These are phyloP conservation scores for Neostethus bicornis DNA, from an alignment of 2,797 vertebrate genomes.

Conservation along the genomic window DNA sequence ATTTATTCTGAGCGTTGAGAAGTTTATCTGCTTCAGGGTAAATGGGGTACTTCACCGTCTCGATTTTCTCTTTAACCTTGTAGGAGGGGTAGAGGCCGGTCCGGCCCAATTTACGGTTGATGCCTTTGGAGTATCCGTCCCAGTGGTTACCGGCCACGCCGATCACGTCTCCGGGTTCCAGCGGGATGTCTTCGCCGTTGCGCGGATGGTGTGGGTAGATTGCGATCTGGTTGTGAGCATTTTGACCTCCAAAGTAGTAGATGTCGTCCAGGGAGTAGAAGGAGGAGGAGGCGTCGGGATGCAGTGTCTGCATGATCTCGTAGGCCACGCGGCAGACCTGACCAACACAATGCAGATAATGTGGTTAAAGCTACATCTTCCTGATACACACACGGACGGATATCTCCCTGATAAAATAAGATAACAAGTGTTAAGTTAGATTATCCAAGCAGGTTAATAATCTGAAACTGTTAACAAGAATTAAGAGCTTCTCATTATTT, in stretches of 20 bases:
- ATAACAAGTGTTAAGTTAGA: constrained; percentile 27
- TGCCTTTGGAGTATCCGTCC: constrained; percentile 98
- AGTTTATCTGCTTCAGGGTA: constrained; percentile 95
- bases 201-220: constrained; percentile 92
- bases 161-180: constrained; percentile 95
- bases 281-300: constrained; percentile 93
- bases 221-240: constrained; percentile 97
- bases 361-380: not conserved
- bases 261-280: constrained; percentile 98
- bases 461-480: constrained; percentile 29
- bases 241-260: constrained; percentile 98
- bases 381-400: constrained; percentile 8
- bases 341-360: constrained; percentile 9
- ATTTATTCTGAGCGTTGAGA: constrained; percentile 75
- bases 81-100: constrained; percentile 98
- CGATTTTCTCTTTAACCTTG: constrained; percentile 97
- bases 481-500: constrained; percentile 35
- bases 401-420: constrained; percentile 12
- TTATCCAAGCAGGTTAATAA: constrained; percentile 43
- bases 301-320: constrained; percentile 98
- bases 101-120: constrained; percentile 95
- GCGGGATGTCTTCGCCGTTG: constrained; percentile 90
- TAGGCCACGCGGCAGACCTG: constrained; percentile 98
- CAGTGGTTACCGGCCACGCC: constrained; percentile 98
- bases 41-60: constrained; percentile 95